Percentiles rank a stretch among this genome's conserved stretches.
Conservation (phyloP, 2,113 vertebrate genomes). For the Equus quagga region DNA sequence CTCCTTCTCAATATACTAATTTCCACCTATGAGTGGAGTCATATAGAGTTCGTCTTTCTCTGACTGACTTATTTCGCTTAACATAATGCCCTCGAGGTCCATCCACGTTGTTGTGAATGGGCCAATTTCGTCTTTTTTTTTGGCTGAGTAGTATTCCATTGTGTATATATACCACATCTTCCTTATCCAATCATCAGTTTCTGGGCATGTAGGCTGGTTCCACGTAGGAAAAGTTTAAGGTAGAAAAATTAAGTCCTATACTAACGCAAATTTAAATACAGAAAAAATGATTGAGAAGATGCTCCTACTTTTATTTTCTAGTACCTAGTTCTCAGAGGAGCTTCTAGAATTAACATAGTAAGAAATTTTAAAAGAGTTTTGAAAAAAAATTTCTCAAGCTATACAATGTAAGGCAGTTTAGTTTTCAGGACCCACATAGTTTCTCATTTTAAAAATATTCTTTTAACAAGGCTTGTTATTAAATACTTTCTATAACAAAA, state of each 20-base stretch:
- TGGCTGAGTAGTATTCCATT: too few relatives aligned
- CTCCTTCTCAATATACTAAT: too few relatives aligned
- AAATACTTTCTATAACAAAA: slow-evolving; percentile 44
- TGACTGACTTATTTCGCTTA: too few relatives aligned
- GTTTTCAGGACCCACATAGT: not conserved
- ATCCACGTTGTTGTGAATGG: too few relatives aligned
- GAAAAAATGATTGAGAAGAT: not conserved
- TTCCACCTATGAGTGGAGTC: too few relatives aligned
- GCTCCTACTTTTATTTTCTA: slow-evolving; percentile 53
- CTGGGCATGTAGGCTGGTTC: too few relatives aligned
- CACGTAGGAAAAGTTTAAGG: slow-evolving; percentile 44
- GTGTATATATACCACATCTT: too few relatives aligned
- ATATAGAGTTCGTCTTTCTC: too few relatives aligned
- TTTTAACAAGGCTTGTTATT: slow-evolving; percentile 46
- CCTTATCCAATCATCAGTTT: too few relatives aligned
- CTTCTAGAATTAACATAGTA: not conserved
- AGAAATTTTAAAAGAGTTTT: not conserved
- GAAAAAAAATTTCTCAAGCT: not conserved
- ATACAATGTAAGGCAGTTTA: not conserved
- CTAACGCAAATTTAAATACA: slow-evolving; percentile 46
- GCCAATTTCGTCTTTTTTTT: too few relatives aligned
- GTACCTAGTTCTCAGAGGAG: slow-evolving; percentile 17
- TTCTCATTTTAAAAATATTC: slow-evolving; percentile 26
- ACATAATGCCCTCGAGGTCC: too few relatives aligned
- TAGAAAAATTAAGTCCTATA: slow-evolving; percentile 47